These are phyloP conservation scores for Sebastes vulpes DNA, from an alignment of 2,797 vertebrate species.

Conservation along the genomic window DNA sequence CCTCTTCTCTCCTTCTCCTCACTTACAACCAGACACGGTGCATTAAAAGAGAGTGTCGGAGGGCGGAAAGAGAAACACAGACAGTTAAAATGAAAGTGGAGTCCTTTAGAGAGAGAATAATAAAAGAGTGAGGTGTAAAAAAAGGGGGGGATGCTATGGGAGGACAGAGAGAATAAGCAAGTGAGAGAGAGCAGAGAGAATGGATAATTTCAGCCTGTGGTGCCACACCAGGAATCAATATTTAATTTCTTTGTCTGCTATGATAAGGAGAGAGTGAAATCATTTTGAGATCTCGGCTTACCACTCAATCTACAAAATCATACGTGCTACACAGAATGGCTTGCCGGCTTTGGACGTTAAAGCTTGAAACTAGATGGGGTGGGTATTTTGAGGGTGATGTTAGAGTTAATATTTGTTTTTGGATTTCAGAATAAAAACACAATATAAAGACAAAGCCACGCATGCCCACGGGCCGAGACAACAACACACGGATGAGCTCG, in stretches of 20 bases:
- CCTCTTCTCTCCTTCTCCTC: conserved; percentile 2
- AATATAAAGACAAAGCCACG: neutral
- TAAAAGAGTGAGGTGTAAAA: conserved; percentile 37
- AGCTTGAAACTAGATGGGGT: conserved; percentile 12
- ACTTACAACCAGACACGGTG: conserved; percentile 24
- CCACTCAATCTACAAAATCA: conserved; percentile 47
- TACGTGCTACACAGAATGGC: conserved; percentile 14
- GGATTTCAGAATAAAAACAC: conserved; percentile 12
- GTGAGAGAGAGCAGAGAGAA: conserved; percentile 58
- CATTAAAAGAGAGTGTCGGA: conserved; percentile 20
- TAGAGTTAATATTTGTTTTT: neutral
- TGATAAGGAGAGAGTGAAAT: conserved; percentile 81
- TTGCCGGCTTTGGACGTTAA: conserved; percentile 9
- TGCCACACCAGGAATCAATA: conserved; percentile 81
- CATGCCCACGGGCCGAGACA: neutral
- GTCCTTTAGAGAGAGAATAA: conserved; percentile 52
- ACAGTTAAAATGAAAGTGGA: conserved; percentile 31
- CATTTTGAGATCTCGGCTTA: conserved; percentile 73
- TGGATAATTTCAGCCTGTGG: conserved; percentile 68
- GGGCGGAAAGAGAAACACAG: conserved; percentile 18
- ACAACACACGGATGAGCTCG: neutral
- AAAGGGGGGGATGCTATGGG: neutral
- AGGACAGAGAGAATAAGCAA: conserved; percentile 46
- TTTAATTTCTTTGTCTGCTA: conserved; percentile 86
- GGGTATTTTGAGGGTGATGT: neutral